phyloP scores from a whole-genome alignment of 2,797 vertebrate genomes.

The Sternotherus odoratus region DNA sequence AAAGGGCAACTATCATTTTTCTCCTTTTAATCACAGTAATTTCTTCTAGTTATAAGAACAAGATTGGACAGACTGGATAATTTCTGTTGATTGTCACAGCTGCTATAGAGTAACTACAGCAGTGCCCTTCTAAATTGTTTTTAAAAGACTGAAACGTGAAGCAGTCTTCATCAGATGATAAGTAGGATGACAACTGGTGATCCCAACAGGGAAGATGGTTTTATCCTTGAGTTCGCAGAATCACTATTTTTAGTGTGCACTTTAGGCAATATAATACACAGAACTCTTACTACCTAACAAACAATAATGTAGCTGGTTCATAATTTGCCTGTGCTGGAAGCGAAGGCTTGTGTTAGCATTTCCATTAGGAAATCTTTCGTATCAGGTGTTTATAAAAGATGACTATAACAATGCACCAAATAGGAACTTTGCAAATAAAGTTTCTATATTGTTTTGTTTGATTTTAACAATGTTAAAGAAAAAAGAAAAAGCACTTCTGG shows the following conservation, averaged over 20 bases:
- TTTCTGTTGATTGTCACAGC: constrained; percentile 21
- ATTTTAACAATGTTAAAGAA: neutral
- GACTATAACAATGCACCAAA: neutral
- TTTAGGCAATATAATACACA: constrained; percentile 11
- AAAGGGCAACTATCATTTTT: constrained; percentile 24
- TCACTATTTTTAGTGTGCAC: neutral
- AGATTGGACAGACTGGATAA: constrained; percentile 25
- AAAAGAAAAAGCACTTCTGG: neutral
- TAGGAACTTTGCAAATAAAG: neutral
- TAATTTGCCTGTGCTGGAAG: neutral
- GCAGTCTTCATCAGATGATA: neutral
- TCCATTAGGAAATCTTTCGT: neutral
- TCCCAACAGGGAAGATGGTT: neutral
- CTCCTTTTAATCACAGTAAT: constrained; percentile 51
- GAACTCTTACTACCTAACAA: neutral
- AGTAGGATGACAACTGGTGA: constrained; percentile 5
- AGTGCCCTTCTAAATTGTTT: constrained; percentile 6
- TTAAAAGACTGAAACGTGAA: neutral
- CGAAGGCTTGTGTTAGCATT: neutral
- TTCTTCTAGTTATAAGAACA: constrained; percentile 33
- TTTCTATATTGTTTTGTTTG: neutral
- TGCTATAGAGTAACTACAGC: neutral
- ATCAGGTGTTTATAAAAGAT: neutral
- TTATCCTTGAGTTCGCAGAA: neutral
- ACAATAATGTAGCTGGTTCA: neutral